Percentiles rank a stretch among this genome's conserved stretches.
Evolutionary conservation across 1,140 invertebrate genomes (phyloP).

Genomic region (Euwallacea similis): DNA sequence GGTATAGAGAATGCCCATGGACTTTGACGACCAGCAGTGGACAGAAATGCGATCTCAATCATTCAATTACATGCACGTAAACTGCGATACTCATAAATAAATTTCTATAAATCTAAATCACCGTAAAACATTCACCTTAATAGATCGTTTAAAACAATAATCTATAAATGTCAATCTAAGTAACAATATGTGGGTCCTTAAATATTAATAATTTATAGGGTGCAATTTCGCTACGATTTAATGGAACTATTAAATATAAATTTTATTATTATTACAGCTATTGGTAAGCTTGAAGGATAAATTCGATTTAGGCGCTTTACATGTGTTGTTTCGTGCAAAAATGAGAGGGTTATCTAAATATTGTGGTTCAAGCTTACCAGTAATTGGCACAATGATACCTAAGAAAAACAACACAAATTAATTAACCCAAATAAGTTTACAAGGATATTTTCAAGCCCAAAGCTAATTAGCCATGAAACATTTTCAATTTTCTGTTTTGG

Average conservation of each 20-base stretch:
- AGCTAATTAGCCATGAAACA: too few species aligned
- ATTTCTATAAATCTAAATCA: constrained; percentile 16
- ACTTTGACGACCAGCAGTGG: not conserved
- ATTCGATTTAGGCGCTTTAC: too few species aligned
- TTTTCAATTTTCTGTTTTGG: too few species aligned
- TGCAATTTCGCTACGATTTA: constrained; percentile 31
- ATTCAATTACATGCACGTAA: constrained; percentile 12
- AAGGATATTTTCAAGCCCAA: too few species aligned
- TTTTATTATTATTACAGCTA: constrained; percentile 8
- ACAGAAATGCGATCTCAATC: not conserved
- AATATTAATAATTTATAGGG: constrained; percentile 28
- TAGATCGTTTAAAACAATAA: constrained; percentile 19
- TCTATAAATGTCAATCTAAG: constrained; percentile 28
- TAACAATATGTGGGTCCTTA: constrained; percentile 27
- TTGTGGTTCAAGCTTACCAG: too few species aligned
- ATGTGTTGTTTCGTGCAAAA: too few species aligned
- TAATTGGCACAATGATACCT: too few species aligned
- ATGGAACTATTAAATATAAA: constrained; percentile 2
- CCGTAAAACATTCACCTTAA: constrained; percentile 20
- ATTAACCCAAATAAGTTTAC: too few species aligned
- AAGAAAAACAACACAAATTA: too few species aligned
- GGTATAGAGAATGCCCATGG: too few species aligned
- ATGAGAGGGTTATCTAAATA: too few species aligned
- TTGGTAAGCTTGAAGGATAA: constrained; percentile 5
- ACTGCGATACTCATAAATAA: constrained; percentile 14